Evolutionary conservation across 2,797 vertebrate genomes (phyloP), one percentile per base, ranked within the genome.

Genomic region (Acanthornis magna): DNA sequence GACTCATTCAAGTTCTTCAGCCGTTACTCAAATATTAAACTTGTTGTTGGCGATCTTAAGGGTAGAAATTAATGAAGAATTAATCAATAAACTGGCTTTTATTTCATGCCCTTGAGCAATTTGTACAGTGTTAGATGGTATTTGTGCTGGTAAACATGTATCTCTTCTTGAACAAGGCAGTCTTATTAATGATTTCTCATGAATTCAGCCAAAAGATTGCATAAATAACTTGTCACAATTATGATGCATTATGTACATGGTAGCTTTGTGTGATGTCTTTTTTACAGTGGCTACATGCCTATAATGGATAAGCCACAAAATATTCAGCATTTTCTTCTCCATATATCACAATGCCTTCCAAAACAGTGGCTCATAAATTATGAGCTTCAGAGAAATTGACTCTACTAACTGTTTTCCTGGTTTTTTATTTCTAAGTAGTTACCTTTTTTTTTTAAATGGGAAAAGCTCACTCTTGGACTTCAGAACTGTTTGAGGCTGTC

Each of bases 151-250:
- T 74, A 88, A 81, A 57, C 29, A 74, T 26, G 42, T 22, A 26
- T 61, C 7, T 80, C 48, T 55, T 70, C 25, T 57, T 70, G 15
- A 73, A 54, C 32, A 66, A 62, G 17, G 30, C 58, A 62, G 20
- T 79, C 43, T 67, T 53, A 67, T 51, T 79, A 85, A 79, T 75
- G 47, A 65, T 53, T 79, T 68, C n/a, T 77, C 21, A 58, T 54
- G 1, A 68, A 62, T 92, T 91, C 62, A 66, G 13, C 34, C 11
- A n/a, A 51, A 89, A 70, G 51, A 61, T 53, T 75, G 20, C 45
- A 67, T 81, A 77, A 85, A 58, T 79, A 82, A 62, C 23, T 70
- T 85, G 68, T 92, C 32, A 68, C 29, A 86, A 23, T 82, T 79
- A 29, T 47, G 55, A 76, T 79, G 17, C 17, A 62, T 83, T 78